These are phyloP conservation scores for Tiliqua scincoides DNA, from an alignment of 2,113 vertebrate species.

Conservation along the genomic window DNA sequence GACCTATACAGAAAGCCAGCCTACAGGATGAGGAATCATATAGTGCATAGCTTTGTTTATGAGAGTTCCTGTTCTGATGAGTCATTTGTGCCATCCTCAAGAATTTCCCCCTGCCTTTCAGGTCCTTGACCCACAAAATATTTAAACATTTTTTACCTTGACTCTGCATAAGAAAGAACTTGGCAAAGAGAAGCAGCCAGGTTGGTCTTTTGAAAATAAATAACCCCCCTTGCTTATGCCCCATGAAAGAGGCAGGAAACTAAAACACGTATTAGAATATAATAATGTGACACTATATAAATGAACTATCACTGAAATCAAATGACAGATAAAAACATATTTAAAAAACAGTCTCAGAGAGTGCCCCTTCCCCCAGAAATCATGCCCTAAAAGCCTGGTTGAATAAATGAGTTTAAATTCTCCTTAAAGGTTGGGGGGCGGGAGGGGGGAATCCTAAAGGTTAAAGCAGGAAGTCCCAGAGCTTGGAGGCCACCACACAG, in stretches of 20 bases:
- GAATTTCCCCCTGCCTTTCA: background rate
- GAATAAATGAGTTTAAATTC: too few species aligned
- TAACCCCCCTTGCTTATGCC: background rate
- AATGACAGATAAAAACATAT: too few species aligned
- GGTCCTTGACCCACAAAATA: slow-evolving; percentile 7
- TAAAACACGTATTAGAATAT: too few species aligned
- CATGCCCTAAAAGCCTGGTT: too few species aligned
- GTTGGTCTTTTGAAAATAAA: background rate
- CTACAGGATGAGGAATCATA: background rate
- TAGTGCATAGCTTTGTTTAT: background rate
- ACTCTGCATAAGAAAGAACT: background rate
- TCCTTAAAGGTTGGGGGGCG: too few species aligned
- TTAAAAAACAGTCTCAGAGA: too few species aligned
- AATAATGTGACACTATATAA: too few species aligned
- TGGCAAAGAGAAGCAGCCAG: background rate
- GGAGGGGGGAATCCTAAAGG: too few species aligned
- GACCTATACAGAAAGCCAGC: fast-evolving
- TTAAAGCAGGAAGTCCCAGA: too few species aligned
- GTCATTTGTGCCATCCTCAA: fast-evolving
- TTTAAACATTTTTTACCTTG: fast-evolving
- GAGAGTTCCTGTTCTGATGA: background rate
- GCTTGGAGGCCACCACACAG: too few species aligned
- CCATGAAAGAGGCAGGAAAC: background rate
- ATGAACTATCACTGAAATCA: too few species aligned
- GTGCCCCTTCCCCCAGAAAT: too few species aligned